phyloP scores from a whole-genome alignment of 2,888 invertebrate species.

The Linnaemya vulpina region DNA sequence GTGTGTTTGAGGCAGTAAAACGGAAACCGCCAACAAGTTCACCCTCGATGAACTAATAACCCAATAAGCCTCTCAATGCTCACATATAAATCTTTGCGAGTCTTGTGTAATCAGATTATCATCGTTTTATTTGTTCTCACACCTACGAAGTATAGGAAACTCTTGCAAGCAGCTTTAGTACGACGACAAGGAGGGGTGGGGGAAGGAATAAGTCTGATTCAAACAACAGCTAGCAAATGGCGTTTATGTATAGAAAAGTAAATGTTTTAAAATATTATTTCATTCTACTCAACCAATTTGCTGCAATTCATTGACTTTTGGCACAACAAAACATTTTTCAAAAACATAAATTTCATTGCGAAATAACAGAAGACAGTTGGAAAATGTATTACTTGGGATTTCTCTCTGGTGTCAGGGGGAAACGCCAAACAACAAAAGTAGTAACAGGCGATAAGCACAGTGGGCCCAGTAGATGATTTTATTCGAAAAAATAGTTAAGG shows the following conservation, averaged over 20 bases:
- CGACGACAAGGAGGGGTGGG: background rate
- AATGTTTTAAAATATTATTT: conserved; percentile 59
- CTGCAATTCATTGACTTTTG: conserved; percentile 81
- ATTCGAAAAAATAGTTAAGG: too few species aligned
- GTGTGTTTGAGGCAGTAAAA: background rate
- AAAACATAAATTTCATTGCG: conserved; percentile 76
- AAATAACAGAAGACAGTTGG: conserved; percentile 58
- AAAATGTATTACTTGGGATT: conserved; percentile 45
- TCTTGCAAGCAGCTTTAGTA: background rate
- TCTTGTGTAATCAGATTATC: conserved; percentile 28
- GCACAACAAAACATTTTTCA: conserved; percentile 74
- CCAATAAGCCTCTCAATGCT: conserved; percentile 59
- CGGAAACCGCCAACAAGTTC: conserved; percentile 22
- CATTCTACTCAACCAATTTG: conserved; percentile 75
- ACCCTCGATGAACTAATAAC: conserved; percentile 63
- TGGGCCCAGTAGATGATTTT: too few species aligned
- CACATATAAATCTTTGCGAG: conserved; percentile 61
- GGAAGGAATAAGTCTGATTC: background rate
- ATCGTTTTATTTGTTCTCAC: background rate
- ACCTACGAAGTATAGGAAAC: too few species aligned
- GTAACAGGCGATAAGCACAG: background rate
- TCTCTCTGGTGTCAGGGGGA: background rate
- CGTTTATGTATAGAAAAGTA: conserved; percentile 17
- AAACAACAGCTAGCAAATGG: background rate
- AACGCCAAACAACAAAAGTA: background rate